Conservation (phyloP, 2,888 invertebrate genomes). For the Eulithis prunata region DNA sequence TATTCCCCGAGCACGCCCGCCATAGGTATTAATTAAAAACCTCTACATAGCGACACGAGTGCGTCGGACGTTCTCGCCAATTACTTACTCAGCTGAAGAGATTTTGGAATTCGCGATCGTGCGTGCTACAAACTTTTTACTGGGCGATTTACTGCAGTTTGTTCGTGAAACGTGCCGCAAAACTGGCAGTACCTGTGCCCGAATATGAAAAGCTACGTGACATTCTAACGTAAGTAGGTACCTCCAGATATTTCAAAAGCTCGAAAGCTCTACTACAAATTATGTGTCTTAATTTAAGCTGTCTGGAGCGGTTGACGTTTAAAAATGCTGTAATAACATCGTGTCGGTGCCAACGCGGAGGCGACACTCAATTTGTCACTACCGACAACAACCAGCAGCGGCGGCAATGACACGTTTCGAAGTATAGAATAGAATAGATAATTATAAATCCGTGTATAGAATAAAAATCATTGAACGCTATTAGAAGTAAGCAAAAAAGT, state of each 20-base stretch:
- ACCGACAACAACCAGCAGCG: conserved; percentile 19
- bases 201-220: too few species aligned
- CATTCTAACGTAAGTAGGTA: too few species aligned
- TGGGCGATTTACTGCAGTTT: conserved; percentile 19
- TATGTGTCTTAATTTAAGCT: conserved; percentile 43
- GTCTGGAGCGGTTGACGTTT: conserved; percentile 47
- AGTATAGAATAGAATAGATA: too few species aligned
- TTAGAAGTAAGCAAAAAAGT: too few species aligned
- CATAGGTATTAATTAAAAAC: conserved; percentile 81
- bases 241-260: not conserved
- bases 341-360: conserved; percentile 48
- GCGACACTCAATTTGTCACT: conserved; percentile 72
- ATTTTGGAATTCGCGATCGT: conserved; percentile 32
- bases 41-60: conserved; percentile 63
- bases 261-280: not conserved
- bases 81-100: conserved; percentile 53
- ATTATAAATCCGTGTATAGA: conserved; percentile 5
- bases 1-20: conserved; percentile 64
- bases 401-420: conserved; percentile 27
- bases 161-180: conserved; percentile 5
- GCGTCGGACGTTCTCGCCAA: conserved; percentile 59
- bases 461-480: conserved; percentile 3
- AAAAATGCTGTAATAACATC: conserved; percentile 61
- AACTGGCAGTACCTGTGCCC: not conserved
- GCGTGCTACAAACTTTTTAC: conserved; percentile 23